A percentile compares a stretch with the other conserved stretches of the same genome.
phyloP scores from a whole-genome alignment of 2,888 invertebrate species.

The Drosophila antonietae region DNA sequence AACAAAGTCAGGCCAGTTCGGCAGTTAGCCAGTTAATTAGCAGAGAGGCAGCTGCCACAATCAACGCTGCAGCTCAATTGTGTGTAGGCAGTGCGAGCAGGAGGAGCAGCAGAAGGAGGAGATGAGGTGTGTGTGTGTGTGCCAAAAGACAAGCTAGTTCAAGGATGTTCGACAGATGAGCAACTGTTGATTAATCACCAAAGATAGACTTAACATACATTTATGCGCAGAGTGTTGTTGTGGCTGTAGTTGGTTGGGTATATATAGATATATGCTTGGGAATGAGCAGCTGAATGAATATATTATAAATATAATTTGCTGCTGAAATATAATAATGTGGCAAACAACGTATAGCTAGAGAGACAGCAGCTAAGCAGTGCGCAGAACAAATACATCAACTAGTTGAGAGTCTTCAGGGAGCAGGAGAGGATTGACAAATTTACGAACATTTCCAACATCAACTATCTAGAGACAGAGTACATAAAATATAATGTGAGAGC shows the following conservation, averaged over 20 bases:
- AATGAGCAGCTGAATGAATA: not conserved
- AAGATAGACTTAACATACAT: not conserved
- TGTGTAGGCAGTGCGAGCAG: constrained; percentile 34
- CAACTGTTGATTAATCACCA: not conserved
- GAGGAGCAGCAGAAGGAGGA: constrained; percentile 10
- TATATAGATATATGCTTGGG: not conserved
- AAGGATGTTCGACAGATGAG: constrained; percentile 51
- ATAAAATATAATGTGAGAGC: no score
- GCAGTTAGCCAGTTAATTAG: constrained; percentile 75
- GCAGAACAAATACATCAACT: no score
- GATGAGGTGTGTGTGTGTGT: constrained; percentile 14
- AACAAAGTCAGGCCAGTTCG: constrained; percentile 60
- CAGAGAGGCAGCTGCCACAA: constrained; percentile 36
- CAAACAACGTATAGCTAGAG: no score
- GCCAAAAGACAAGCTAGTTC: constrained; percentile 27
- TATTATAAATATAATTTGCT: not conserved
- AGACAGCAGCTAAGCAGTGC: no score
- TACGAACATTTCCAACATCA: no score
- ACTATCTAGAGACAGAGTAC: no score
- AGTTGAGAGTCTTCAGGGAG: no score
- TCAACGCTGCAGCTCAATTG: constrained; percentile 38
- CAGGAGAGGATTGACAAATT: no score
- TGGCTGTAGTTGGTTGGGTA: not conserved
- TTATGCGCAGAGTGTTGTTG: not conserved
- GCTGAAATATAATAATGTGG: not conserved